A percentile compares a stretch with the other conserved stretches of the same genome.
Conservation (phyloP, 2,888 invertebrate genomes). For the Mermis nigrescens region DNA sequence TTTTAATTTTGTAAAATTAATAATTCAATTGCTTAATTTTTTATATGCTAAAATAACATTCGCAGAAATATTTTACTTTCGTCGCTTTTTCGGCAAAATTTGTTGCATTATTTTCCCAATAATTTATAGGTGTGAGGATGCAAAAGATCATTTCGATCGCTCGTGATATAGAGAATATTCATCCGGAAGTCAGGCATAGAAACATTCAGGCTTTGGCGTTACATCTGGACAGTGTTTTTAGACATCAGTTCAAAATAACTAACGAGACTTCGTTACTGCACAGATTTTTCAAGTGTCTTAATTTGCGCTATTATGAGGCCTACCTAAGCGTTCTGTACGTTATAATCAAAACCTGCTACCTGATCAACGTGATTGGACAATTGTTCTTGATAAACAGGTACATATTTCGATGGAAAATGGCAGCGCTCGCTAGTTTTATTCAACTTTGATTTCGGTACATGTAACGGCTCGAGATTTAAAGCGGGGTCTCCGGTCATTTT, state of each 20-base stretch:
- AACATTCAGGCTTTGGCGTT: constrained; percentile 15
- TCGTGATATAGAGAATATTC: constrained; percentile 27
- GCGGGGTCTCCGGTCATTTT: too few relatives aligned
- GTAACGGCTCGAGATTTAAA: too few relatives aligned
- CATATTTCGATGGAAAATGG: too few relatives aligned
- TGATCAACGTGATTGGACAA: constrained; percentile 26
- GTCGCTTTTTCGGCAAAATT: too few relatives aligned
- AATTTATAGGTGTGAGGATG: constrained; percentile 24
- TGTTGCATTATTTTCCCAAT: too few relatives aligned
- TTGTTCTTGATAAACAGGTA: constrained; percentile 10
- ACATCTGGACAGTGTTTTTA: constrained; percentile 27
- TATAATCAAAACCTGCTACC: constrained; percentile 24
- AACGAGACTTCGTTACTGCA: constrained; percentile 3
- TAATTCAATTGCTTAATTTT: too few relatives aligned
- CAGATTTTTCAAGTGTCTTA: constrained; percentile 23
- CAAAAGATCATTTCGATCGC: constrained; percentile 29
- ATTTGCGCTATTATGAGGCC: constrained; percentile 29
- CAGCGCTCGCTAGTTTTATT: too few relatives aligned
- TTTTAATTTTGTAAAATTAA: too few relatives aligned
- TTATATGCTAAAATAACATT: too few relatives aligned
- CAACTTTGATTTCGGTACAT: too few relatives aligned
- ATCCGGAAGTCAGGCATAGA: constrained; percentile 15
- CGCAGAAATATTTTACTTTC: too few relatives aligned
- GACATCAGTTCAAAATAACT: constrained; percentile 16
- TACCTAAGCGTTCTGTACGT: constrained; percentile 28